Evolutionary conservation across 2,888 invertebrate species (phyloP), one percentile per base, ranked within the genome.

Genomic region (Archips crataeganus): DNA sequence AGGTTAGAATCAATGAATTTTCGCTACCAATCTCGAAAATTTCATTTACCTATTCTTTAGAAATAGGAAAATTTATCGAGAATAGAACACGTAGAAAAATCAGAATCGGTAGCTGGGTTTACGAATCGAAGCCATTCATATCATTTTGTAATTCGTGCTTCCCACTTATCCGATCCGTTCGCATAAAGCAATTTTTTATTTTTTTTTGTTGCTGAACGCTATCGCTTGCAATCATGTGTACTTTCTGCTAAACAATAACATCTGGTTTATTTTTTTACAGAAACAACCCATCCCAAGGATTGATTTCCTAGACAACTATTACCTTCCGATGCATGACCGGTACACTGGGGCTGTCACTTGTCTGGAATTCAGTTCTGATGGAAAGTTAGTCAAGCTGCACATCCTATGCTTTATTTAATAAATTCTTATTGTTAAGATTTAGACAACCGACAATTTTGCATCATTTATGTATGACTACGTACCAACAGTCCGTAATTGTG

Each of bases 281-380:
- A 79, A 78, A 70, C 92, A 93, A 87, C 93, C 93, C 1, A 91
- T 81, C 2, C 93, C 94, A 4, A 87, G 93, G 0, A 80, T 94
- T 47, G 94, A 94, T 77, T 93, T 94, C 74, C 8, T 69, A 0
- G 96, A 98, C 82, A 96, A 96, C 81, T 97, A 96, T 91, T 92
- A 94, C 54, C 89, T 97, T 49, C 94, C 96, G 1, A 97, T 97
- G 96, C 98, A 98, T 83, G 97, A 98, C 84, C 95, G 95, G 61
- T 95, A 95, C 72, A 96, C 96, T 42, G 98, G 98, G 8, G 92
- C 91, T 13, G 95, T 98, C 45, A 95, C 96, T 0, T 93, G 94
- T 73, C 90, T 98, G 70, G 94, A 95, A 73, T 95, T 96, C 76
- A 97, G 96, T 81, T 90, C 89, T 70, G 96, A 97, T 85, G 92